phyloP scores from a whole-genome alignment of 1,140 invertebrate species.

The Frieseomelitta varia region DNA sequence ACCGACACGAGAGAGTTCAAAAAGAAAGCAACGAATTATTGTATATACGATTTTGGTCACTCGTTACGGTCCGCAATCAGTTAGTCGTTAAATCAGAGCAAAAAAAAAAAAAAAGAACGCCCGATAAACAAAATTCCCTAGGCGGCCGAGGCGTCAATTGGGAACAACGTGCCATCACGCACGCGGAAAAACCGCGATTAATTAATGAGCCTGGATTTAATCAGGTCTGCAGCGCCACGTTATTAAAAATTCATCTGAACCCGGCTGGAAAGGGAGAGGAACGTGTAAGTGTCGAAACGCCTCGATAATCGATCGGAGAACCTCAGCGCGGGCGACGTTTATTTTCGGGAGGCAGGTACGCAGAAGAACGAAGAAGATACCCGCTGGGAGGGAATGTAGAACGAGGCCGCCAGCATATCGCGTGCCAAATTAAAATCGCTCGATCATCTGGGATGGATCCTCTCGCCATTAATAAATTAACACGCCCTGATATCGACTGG shows the following conservation, averaged over 20 bases:
- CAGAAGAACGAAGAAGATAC: neutral
- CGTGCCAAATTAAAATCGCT: constrained; percentile 35
- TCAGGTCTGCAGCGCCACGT: neutral
- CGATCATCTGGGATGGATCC: constrained; percentile 33
- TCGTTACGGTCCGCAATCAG: too few species aligned
- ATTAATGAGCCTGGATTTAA: constrained; percentile 32
- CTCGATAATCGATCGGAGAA: constrained; percentile 7
- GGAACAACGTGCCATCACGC: neutral
- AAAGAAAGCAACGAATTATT: too few species aligned
- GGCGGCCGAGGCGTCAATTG: neutral
- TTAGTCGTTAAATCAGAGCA: neutral
- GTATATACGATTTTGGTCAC: too few species aligned
- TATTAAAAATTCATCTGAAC: constrained; percentile 19
- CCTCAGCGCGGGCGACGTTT: neutral
- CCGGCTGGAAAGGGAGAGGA: neutral
- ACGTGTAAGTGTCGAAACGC: neutral
- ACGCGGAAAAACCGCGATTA: neutral
- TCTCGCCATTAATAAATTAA: constrained; percentile 30
- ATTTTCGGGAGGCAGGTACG: neutral
- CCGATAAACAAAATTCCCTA: neutral
- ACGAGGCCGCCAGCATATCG: neutral
- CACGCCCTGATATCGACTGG: constrained; percentile 20
- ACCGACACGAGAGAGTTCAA: too few species aligned
- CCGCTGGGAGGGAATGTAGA: neutral
- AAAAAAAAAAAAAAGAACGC: too few species aligned